These are phyloP conservation scores for Panthera leo DNA, from an alignment of 2,113 vertebrate genomes.

Conservation along the genomic window DNA sequence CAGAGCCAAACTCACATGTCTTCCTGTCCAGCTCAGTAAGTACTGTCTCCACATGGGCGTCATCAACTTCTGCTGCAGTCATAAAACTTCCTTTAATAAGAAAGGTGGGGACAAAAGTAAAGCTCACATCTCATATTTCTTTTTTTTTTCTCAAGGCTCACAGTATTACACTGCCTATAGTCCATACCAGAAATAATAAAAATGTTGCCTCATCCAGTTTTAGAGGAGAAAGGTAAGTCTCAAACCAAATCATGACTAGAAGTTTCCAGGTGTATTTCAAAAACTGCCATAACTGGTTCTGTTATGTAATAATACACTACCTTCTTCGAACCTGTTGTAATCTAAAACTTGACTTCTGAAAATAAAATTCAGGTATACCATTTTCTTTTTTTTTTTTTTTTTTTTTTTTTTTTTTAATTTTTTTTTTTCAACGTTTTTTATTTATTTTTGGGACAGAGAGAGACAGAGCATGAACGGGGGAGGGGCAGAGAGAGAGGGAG, in stretches of 20 bases:
- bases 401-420: too few relatives aligned
- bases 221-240: not conserved
- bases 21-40: not conserved
- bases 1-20: not conserved
- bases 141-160: not conserved
- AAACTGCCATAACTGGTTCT: not conserved
- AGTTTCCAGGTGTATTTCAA: not conserved
- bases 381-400: too few relatives aligned
- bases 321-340: not conserved
- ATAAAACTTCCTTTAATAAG: not conserved
- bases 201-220: not conserved
- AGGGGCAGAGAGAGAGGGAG: too few relatives aligned
- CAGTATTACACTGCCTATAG: not conserved
- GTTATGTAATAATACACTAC: not conserved
- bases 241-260: not conserved
- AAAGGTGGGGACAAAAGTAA: not conserved
- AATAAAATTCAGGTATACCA: not conserved
- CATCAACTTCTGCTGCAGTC: not conserved
- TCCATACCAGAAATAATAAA: not conserved
- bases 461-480: too few relatives aligned
- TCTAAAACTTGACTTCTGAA: not conserved
- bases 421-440: too few relatives aligned
- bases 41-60: not conserved
- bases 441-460: too few relatives aligned
- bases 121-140: not conserved